Conservation (phyloP, 92 coral and sea anemone species). For the Isaurus tuberculatus region DNA sequence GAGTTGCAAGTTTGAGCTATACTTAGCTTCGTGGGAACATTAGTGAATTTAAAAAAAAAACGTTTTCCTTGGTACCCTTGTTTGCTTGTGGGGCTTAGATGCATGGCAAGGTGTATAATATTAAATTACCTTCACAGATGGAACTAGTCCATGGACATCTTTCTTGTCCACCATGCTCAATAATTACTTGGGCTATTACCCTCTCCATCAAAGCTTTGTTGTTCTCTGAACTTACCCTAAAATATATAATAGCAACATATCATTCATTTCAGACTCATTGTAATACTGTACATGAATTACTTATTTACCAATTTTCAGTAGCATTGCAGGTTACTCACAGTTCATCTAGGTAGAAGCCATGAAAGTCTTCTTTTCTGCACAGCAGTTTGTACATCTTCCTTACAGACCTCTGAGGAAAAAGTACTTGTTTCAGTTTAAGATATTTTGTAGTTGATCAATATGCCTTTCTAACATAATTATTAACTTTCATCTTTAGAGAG, state of each 20-base stretch:
- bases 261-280: neutral
- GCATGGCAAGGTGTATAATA: neutral
- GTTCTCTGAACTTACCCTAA: constrained; percentile 50
- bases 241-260: constrained; percentile 24
- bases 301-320: neutral
- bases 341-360: constrained; percentile 56
- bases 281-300: neutral
- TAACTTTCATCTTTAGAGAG: neutral
- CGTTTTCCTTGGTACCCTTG: too few relatives aligned
- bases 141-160: constrained; percentile 64
- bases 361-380: constrained; percentile 51
- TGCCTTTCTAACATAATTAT: neutral
- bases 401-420: constrained; percentile 44
- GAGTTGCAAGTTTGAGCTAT: too few relatives aligned
- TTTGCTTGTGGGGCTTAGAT: neutral
- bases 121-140: constrained; percentile 47
- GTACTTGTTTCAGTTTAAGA: neutral
- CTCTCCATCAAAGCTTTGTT: constrained; percentile 39
- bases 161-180: constrained; percentile 53
- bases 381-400: constrained; percentile 53
- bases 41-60: too few relatives aligned
- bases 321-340: constrained; percentile 41
- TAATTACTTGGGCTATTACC: constrained; percentile 42
- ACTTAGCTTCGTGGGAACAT: too few relatives aligned
- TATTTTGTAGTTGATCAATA: neutral